These are phyloP conservation scores for Tylochromis polylepis DNA, from an alignment of 2,113 vertebrate genomes.

Conservation along the genomic window DNA sequence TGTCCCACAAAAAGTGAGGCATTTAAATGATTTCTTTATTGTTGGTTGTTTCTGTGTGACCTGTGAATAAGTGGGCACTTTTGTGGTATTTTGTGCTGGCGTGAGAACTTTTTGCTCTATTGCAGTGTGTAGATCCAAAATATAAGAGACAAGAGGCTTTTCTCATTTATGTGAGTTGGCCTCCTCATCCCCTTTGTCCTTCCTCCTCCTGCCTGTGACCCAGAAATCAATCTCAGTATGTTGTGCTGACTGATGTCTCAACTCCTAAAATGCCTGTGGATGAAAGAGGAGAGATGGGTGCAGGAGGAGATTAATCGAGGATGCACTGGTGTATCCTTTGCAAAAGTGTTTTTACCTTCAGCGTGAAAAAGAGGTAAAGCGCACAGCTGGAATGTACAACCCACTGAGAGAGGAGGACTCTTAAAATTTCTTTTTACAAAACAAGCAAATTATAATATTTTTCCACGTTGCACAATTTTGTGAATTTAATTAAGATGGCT, in stretches of 20 bases:
- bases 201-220: neutral
- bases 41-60: neutral
- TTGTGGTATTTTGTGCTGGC: neutral
- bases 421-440: neutral
- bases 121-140: neutral
- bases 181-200: neutral
- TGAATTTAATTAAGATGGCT: neutral
- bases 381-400: neutral
- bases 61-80: neutral
- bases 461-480: neutral
- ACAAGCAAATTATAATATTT: neutral
- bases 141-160: neutral
- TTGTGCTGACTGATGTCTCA: neutral
- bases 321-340: neutral
- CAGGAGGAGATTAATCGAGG: neutral
- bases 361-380: neutral
- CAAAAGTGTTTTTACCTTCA: neutral
- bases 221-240: neutral
- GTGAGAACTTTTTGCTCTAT: neutral
- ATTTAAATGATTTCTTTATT: neutral
- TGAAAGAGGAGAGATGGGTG: neutral
- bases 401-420: neutral
- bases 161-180: neutral
- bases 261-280: neutral
- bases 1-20: accelerated